Evolutionary conservation across 2,888 invertebrate species (phyloP), one percentile per base, ranked within the genome.

Genomic region (Latrodectus hesperus): DNA sequence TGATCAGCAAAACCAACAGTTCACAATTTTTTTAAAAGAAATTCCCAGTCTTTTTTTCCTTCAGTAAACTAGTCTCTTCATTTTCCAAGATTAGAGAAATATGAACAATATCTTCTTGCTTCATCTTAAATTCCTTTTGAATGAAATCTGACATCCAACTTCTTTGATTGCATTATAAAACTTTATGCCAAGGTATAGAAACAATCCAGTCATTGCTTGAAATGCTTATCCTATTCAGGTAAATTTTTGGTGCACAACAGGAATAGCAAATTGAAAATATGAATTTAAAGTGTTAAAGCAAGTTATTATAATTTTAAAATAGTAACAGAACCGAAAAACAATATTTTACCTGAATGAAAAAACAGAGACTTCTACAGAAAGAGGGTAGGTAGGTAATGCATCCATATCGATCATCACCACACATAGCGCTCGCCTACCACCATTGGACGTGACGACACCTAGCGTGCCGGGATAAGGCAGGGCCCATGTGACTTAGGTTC

Each of bases 311-410:
- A 51, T 67, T 84, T 55, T 81, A 75, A 86, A 81, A 86, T 80
- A 79, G 80, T 60, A 60, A 60, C 60, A 60, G 12, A 81, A 86
- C 87, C 87, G 49, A 78, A 83, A 88, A 78, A 72, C 74, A 88
- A 88, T 78, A 70, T 78, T 78, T 83, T 88, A 88, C 87, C 87
- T 88, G 82, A 16, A 68, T 60, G 60, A 70, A 68, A 60, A 71
- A 64, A 84, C 76, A 84, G 84, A 67, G 76, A 77, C 81, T 71
- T 83, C 78, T 38, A 83, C 68, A 82, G 87, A 72, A 81, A 74
- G 74, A 52, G 65, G 77, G 84, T 26, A 64, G 72, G 55, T 52
- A 64, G 68, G 74, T 74, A 81, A 64, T 74, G 82, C 78, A 77
- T 83, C 87, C 78, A 70, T 52, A 70, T 77, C 82, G 81, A 77